Conservation (phyloP, 2,113 vertebrate species). For the Neodon shergylaensis region DNA sequence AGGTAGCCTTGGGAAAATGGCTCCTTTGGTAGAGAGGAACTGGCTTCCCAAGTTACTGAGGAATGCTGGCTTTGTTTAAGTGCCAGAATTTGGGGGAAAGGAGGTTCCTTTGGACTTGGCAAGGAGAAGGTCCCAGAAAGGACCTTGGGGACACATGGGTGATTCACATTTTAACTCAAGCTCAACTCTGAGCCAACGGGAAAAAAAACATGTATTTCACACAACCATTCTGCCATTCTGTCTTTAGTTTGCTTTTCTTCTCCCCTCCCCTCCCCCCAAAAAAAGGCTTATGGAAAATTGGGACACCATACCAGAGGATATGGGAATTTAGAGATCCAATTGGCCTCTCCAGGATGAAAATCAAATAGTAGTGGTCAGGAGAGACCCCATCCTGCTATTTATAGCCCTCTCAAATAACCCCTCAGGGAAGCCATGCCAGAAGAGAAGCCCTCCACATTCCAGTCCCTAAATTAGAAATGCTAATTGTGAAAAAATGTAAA, state of each 20-base stretch:
- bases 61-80: not conserved
- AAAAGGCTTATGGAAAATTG: not conserved
- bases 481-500: constrained; percentile 46
- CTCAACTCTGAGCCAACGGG: not conserved
- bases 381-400: not conserved
- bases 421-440: not conserved
- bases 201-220: constrained; percentile 16
- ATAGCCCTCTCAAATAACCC: constrained; percentile 2
- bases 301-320: not conserved
- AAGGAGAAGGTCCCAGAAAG: not conserved
- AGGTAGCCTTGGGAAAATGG: not conserved
- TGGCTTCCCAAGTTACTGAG: not conserved
- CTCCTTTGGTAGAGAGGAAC: not conserved
- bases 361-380: not conserved
- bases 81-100: not conserved
- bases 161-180: not conserved
- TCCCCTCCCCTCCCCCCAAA: too few relatives aligned
- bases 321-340: not conserved
- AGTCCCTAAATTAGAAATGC: not conserved
- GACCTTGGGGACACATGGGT: not conserved
- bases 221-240: not conserved
- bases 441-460: constrained; percentile 2
- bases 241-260: not conserved
- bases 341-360: not conserved
- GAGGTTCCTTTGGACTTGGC: not conserved